phyloP scores from a whole-genome alignment of 2,888 invertebrate species.

The Lycocerus yunnanus region DNA sequence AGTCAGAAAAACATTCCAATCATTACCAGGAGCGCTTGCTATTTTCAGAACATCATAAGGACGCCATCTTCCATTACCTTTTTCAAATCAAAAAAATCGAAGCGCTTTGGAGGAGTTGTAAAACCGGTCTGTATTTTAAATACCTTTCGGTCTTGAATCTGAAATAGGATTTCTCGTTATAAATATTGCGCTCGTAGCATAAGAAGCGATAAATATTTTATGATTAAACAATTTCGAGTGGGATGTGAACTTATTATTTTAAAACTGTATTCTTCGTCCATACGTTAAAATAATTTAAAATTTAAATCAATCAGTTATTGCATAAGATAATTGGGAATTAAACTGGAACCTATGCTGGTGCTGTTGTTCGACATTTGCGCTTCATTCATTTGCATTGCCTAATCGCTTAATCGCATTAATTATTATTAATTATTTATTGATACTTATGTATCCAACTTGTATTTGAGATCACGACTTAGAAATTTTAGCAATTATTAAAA shows the following conservation, averaged over 20 bases:
- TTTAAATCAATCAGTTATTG: neutral
- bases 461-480: neutral
- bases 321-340: neutral
- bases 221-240: constrained; percentile 1
- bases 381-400: neutral
- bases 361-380: neutral
- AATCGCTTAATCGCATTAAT: neutral
- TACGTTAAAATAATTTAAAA: neutral
- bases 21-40: neutral
- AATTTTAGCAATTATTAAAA: neutral
- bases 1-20: neutral
- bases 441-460: neutral
- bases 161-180: neutral
- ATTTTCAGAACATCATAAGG: constrained; percentile 13
- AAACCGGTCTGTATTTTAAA: constrained; percentile 17
- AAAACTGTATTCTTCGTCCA: neutral
- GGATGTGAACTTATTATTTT: neutral
- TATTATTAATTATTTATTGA: neutral
- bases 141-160: constrained; percentile 9
- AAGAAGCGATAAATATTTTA: neutral
- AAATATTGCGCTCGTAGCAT: neutral
- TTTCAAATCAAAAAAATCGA: constrained; percentile 8
- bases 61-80: constrained; percentile 14
- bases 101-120: constrained; percentile 7
- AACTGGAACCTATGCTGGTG: neutral